phyloP scores from a whole-genome alignment of 64 coral and sea anemone species.

The Exaiptasia diaphana region DNA sequence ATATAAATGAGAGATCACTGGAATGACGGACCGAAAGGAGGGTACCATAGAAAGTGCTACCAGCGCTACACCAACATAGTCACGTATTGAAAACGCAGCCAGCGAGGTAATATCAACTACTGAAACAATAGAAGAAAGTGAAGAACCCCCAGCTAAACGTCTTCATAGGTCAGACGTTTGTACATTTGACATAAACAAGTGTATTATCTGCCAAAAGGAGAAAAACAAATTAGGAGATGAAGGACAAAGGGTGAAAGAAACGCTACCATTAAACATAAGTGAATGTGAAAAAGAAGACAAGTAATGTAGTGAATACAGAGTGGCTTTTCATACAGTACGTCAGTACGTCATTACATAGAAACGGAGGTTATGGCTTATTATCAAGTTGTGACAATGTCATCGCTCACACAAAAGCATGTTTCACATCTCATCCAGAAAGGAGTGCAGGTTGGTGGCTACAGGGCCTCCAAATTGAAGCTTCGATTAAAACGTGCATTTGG shows the following conservation, averaged over 20 bases:
- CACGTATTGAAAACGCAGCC: too few relatives aligned
- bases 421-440: slow-evolving; percentile 7
- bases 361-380: neutral
- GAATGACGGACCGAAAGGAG: slow-evolving; percentile 8
- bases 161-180: neutral
- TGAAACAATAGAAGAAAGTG: too few relatives aligned
- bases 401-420: slow-evolving; percentile 8
- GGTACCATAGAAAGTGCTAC: slow-evolving; percentile 19
- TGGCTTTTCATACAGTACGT: slow-evolving; percentile 24
- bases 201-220: neutral
- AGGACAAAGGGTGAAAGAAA: neutral
- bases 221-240: neutral
- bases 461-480: slow-evolving; percentile 40
- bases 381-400: slow-evolving; percentile 29
- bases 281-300: slow-evolving; percentile 11
- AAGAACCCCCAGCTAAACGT: neutral
- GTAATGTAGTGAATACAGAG: neutral
- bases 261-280: slow-evolving; percentile 1
- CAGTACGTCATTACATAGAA: slow-evolving; percentile 15
- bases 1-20: slow-evolving; percentile 12
- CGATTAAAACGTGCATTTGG: slow-evolving; percentile 35
- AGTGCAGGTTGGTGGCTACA: slow-evolving; percentile 31
- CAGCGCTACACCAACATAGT: slow-evolving; percentile 17
- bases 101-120: too few relatives aligned
- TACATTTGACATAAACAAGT: slow-evolving; percentile 30